These are phyloP conservation scores for Lytechinus pictus DNA, from an alignment of 35 echinoderm and acorn worm species.

Conservation along the genomic window DNA sequence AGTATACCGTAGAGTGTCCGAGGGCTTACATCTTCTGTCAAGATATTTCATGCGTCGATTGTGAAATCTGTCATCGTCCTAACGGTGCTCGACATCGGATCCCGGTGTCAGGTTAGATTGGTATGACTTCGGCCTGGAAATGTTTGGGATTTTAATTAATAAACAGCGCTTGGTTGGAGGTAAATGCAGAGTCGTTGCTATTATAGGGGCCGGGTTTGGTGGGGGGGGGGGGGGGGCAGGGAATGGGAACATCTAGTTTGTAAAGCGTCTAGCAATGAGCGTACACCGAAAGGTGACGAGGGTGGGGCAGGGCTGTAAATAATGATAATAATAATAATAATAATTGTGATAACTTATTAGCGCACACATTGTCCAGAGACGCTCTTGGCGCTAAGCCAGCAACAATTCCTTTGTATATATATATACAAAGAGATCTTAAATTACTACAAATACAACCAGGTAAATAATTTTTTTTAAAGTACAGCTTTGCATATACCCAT, in stretches of 20 bases:
- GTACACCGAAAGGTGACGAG: no score
- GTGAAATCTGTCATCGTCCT: slow-evolving; percentile 18
- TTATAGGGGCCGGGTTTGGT: neutral
- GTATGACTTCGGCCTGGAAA: slow-evolving; percentile 21
- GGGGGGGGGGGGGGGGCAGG: neutral
- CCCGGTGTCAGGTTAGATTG: slow-evolving; percentile 17
- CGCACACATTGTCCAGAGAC: no score
- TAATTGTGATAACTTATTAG: no score
- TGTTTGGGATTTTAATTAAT: slow-evolving; percentile 38
- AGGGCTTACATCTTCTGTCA: neutral
- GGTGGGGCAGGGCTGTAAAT: no score
- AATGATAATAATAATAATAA: no score
- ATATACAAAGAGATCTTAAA: no score
- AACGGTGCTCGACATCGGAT: slow-evolving; percentile 20
- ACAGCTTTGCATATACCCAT: no score
- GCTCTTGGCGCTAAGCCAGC: no score
- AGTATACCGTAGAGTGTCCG: neutral
- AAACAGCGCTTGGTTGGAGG: neutral
- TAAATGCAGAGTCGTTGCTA: neutral
- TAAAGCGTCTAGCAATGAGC: no score
- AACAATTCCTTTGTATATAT: no score
- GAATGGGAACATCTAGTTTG: neutral
- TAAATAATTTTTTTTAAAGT: no score
- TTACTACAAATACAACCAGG: no score
- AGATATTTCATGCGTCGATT: neutral